Evolutionary conservation across 2,888 invertebrate species (phyloP).

Genomic region (Physocephala rufipes): DNA sequence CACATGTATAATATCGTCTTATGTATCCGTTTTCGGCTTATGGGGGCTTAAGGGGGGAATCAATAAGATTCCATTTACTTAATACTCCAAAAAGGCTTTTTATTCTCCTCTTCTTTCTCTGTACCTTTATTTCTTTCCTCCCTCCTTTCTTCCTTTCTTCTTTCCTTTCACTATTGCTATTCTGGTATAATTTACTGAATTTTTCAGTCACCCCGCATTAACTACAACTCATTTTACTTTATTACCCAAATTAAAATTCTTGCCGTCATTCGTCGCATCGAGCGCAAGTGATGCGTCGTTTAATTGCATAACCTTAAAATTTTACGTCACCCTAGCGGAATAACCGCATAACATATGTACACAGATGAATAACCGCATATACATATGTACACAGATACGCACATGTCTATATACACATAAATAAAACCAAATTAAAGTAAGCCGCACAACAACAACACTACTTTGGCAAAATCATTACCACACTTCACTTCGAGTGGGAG

Average conservation of each 20-base stretch:
- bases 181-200: background rate
- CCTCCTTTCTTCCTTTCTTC: background rate
- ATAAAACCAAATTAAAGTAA: conserved; percentile 17
- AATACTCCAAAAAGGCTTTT: too few relatives aligned
- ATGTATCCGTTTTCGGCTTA: too few relatives aligned
- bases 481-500: conserved; percentile 18
- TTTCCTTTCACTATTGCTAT: background rate
- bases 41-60: too few relatives aligned
- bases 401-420: background rate
- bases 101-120: background rate
- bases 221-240: background rate
- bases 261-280: background rate
- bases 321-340: too few relatives aligned
- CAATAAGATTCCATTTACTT: too few relatives aligned
- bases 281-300: conserved; percentile 16
- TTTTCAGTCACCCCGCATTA: too few relatives aligned
- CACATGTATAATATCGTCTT: too few relatives aligned
- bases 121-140: background rate
- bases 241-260: background rate
- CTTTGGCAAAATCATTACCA: background rate
- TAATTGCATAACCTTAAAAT: conserved; percentile 33
- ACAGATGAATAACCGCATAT: background rate
- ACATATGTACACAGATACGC: background rate
- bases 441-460: conserved; percentile 7
- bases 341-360: conserved; percentile 10